Conservation (phyloP, 1,140 invertebrate genomes). For the Eciton burchellii region DNA sequence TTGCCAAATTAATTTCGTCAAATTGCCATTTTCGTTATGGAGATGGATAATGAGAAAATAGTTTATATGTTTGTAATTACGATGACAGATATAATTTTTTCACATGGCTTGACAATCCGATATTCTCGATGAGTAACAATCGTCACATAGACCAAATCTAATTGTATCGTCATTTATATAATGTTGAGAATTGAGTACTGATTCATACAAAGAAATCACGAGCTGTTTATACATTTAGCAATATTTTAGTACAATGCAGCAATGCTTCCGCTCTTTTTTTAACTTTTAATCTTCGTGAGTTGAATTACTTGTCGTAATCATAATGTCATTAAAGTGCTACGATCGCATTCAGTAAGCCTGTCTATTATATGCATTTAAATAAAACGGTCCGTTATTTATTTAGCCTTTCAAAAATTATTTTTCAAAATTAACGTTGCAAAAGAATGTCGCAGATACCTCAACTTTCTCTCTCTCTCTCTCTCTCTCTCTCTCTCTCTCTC, state of each 20-base stretch:
- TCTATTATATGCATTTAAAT: background rate
- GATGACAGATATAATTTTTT: background rate
- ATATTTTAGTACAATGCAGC: too few relatives aligned
- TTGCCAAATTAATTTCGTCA: too few relatives aligned
- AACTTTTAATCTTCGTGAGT: background rate
- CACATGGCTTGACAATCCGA: background rate
- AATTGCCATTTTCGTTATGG: too few relatives aligned
- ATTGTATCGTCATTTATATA: conserved; percentile 10
- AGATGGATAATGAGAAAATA: background rate
- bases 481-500: too few relatives aligned
- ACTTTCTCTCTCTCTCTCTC: too few relatives aligned
- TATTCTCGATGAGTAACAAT: background rate
- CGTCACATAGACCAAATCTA: background rate
- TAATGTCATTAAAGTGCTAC: background rate
- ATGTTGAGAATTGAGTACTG: background rate
- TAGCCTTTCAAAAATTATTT: too few relatives aligned
- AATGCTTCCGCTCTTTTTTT: conserved; percentile 10
- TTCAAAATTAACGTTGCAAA: too few relatives aligned
- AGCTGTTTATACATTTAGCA: conserved; percentile 22
- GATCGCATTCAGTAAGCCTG: background rate
- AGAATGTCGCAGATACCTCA: too few relatives aligned
- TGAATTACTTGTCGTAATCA: conserved; percentile 11
- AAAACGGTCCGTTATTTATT: background rate
- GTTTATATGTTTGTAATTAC: background rate
- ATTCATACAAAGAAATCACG: conserved; percentile 13